Conservation (phyloP, 2,888 invertebrate genomes). For the Pollenia labialis region DNA sequence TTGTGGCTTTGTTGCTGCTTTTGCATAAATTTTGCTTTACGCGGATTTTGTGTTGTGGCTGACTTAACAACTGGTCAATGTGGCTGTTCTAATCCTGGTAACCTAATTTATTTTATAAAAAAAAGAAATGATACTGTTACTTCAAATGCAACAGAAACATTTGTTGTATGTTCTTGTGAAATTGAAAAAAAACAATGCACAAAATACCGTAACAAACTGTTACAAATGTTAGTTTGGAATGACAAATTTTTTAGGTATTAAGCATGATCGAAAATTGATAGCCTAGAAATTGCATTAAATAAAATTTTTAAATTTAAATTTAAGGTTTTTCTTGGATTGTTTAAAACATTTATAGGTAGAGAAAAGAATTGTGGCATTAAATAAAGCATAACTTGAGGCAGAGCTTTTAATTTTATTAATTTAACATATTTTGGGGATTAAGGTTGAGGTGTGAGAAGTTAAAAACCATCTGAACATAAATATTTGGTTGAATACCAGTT, state of each 20-base stretch:
- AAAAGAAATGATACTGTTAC: constrained; percentile 22
- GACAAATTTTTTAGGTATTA: background rate
- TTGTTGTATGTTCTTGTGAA: constrained; percentile 5
- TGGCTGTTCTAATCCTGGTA: constrained; percentile 58
- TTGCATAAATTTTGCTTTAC: constrained; percentile 66
- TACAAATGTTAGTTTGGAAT: background rate
- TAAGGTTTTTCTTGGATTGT: too few species aligned
- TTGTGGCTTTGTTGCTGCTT: constrained; percentile 50
- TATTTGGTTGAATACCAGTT: too few species aligned
- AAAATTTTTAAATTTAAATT: too few species aligned
- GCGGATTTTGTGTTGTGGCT: constrained; percentile 66
- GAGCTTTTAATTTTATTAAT: too few species aligned
- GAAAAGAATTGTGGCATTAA: too few species aligned
- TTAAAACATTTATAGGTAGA: too few species aligned
- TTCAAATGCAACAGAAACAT: constrained; percentile 28
- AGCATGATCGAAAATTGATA: background rate
- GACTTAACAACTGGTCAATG: constrained; percentile 65
- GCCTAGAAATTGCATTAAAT: too few species aligned
- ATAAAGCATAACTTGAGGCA: too few species aligned
- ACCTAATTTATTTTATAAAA: constrained; percentile 52
- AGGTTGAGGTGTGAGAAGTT: too few species aligned
- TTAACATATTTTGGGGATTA: too few species aligned
- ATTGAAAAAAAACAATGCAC: background rate
- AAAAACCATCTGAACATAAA: too few species aligned
- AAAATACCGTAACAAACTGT: background rate